These are phyloP conservation scores for Aspidapion aeneum DNA, from an alignment of 2,888 invertebrate genomes.

Conservation along the genomic window DNA sequence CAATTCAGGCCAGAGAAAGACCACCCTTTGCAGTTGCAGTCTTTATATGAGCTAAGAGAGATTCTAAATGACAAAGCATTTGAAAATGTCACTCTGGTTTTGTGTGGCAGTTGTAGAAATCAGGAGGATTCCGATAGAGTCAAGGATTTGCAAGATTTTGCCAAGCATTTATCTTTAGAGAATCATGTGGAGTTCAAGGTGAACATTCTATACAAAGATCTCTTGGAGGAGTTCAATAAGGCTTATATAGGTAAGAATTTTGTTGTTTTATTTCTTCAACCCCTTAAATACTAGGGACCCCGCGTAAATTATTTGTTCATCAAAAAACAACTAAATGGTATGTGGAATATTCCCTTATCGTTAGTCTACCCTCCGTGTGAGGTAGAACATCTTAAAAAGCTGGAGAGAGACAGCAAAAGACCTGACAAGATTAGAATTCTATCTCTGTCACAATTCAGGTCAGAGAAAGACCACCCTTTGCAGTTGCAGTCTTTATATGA, in stretches of 20 bases:
- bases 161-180: conserved; percentile 78
- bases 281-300: too few relatives aligned
- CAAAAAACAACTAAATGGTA: too few relatives aligned
- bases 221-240: conserved; percentile 69
- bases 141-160: conserved; percentile 74
- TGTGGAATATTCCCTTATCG: too few relatives aligned
- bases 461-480: too few relatives aligned
- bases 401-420: too few relatives aligned
- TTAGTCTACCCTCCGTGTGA: too few relatives aligned
- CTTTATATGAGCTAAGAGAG: conserved; percentile 77
- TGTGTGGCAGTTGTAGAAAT: conserved; percentile 91
- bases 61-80: conserved; percentile 66
- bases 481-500: too few relatives aligned
- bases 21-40: conserved; percentile 87
- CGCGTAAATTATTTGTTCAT: too few relatives aligned
- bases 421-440: too few relatives aligned
- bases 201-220: conserved; percentile 78
- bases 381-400: too few relatives aligned
- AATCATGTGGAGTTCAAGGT: conserved; percentile 85
- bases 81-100: conserved; percentile 41
- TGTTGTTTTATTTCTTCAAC: too few relatives aligned
- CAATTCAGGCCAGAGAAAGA: conserved; percentile 99
- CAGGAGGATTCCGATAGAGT: conserved; percentile 78
- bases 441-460: too few relatives aligned
- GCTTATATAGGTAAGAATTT: conserved; percentile 68